Base-by-base conservation (phyloP, 2,888 invertebrate genomes). In the Cepaea hortensis region DNA sequence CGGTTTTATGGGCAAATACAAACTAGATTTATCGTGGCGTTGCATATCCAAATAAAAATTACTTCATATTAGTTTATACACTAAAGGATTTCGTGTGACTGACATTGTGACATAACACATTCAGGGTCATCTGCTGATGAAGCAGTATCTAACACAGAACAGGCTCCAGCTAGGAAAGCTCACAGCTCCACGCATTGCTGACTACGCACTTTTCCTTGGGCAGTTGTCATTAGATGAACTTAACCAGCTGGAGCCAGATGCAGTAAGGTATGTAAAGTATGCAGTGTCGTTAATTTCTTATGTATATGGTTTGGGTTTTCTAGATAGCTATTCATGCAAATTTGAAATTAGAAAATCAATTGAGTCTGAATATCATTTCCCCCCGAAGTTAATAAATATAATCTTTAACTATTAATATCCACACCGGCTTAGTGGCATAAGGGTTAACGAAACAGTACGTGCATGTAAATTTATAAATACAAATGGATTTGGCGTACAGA, bases 101-200 rank as follows among this genome's bases (percentile, higher is more conserved):
- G 35, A 35, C 35, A 35, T 55, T n/a, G 7, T 50, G 46, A 75
- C 35, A 9, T 48, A 35, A 13, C 23, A 50, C 18, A n/a, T 50
- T 55, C 23, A 77, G 77, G 55, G 77, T 9, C 7, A 77, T 55
- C 48, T 77, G 6, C 20, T 77, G 50, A 77, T 77, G 55, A 77
- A 77, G 20, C 77, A 77, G 48, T 77, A 77, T 55, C 7, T 77
- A 55, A 48, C 3, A 15, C 55, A 77, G 6, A 77, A 48, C 23
- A 23, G 20, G 48, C 50, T 77, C 6, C 48, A 77, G 77, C 20
- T 77, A n/a, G n/a, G 55, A 50, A 9, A 77, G 18, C 55, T 77
- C 7, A 55, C 77, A 48, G 6, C 77, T 20, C 50, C 48, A 20
- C 77, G 50, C 15, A 55, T 77, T n/a, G 77, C 77, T 11, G 50